Conservation (phyloP, 2,113 vertebrate species). For the Genyomyrus donnyi region DNA sequence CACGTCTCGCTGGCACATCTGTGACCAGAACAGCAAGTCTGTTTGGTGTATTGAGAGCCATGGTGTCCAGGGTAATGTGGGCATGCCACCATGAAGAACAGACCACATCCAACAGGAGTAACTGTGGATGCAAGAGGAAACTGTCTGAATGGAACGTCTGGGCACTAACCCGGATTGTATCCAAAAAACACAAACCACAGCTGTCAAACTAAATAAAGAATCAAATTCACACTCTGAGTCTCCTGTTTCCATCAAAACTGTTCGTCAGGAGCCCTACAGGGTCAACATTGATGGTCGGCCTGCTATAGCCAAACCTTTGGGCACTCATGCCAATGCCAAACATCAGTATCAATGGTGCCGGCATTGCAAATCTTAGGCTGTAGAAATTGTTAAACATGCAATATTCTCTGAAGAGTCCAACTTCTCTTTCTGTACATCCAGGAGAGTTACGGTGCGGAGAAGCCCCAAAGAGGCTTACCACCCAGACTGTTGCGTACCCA, state of each 20-base stretch:
- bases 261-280: background rate
- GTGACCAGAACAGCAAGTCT: background rate
- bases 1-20: background rate
- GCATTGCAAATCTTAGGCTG: background rate
- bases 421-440: background rate
- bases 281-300: background rate
- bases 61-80: background rate
- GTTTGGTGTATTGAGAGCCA: background rate
- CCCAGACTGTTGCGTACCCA: background rate
- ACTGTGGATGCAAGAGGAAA: background rate
- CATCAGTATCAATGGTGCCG: background rate
- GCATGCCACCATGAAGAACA: too few relatives aligned
- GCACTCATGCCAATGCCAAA: background rate
- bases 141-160: background rate
- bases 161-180: background rate
- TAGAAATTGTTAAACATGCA: background rate
- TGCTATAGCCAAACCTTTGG: background rate
- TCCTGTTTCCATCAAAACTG: background rate
- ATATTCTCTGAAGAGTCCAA: background rate
- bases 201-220: background rate
- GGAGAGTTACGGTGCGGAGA: background rate
- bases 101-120: too few relatives aligned
- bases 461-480: too few relatives aligned
- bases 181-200: background rate
- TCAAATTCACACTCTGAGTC: background rate